Evolutionary conservation across 2,888 invertebrate genomes (phyloP).

Genomic region (Drosophila paramelanica): DNA sequence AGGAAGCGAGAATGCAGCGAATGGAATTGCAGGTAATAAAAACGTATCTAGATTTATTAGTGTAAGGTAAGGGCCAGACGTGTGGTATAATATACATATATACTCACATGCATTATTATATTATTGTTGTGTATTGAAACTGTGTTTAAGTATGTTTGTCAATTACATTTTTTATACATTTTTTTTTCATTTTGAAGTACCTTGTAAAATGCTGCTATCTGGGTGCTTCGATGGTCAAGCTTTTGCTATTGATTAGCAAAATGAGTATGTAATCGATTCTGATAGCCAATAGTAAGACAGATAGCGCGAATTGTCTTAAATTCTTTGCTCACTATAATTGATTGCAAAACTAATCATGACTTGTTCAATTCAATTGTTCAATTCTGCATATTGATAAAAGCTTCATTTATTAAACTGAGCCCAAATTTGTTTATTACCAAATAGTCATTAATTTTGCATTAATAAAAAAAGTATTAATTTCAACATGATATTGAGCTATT

Average conservation of each 20-base stretch:
- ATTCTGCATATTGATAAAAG: not conserved
- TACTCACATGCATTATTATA: not conserved
- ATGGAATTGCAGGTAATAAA: no score
- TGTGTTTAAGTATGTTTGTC: not conserved
- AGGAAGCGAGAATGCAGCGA: no score
- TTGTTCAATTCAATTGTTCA: conserved; percentile 12
- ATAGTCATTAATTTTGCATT: not conserved
- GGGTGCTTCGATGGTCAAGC: conserved; percentile 10
- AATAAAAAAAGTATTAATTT: conserved; percentile 5
- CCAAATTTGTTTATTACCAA: not conserved
- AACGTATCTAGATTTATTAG: not conserved
- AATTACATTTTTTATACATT: not conserved
- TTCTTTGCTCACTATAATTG: not conserved
- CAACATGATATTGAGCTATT: not conserved
- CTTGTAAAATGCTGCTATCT: conserved; percentile 10
- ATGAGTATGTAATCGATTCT: conserved; percentile 10
- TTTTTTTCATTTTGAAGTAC: not conserved
- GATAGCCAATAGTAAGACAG: not conserved
- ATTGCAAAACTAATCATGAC: conserved; percentile 28
- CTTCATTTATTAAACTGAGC: not conserved
- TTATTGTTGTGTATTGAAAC: not conserved
- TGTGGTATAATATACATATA: not conserved
- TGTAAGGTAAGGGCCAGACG: not conserved
- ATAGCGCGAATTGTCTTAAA: not conserved
- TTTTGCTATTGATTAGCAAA: conserved; percentile 33